These are phyloP conservation scores for Hormiphora californensis DNA, from an alignment of 37 sponge, comb jelly and placozoan genomes.

Conservation along the genomic window DNA sequence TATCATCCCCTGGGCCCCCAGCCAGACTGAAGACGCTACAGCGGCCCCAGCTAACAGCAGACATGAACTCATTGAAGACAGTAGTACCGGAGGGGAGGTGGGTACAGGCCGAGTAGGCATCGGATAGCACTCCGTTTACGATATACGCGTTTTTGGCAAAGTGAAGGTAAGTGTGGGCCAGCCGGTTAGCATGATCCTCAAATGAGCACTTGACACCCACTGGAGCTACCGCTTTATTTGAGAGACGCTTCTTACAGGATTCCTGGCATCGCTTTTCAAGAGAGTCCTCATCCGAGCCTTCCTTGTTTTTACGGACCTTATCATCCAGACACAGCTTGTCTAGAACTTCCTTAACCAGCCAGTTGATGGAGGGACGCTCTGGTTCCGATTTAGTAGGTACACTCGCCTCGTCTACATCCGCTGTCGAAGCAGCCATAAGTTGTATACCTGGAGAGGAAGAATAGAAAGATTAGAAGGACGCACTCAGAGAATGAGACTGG, in stretches of 20 bases:
- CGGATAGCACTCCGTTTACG: slow-evolving; percentile 36
- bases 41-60: slow-evolving; percentile 25
- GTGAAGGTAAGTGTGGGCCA: slow-evolving; percentile 39
- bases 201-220: slow-evolving; percentile 3
- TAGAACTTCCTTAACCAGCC: slow-evolving; percentile 47
- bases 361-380: slow-evolving; percentile 21
- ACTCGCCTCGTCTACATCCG: no score
- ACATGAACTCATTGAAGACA: slow-evolving; percentile 47
- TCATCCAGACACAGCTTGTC: slow-evolving; percentile 36
- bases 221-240: slow-evolving; percentile 10
- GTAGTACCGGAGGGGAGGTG: slow-evolving; percentile 20
- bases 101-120: slow-evolving; percentile 47
- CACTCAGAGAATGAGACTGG: no score
- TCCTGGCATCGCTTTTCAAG: slow-evolving; percentile 25
- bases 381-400: not conserved
- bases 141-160: slow-evolving; percentile 35
- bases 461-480: no score
- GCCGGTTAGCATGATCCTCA: slow-evolving; percentile 22
- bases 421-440: no score
- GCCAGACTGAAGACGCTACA: slow-evolving; percentile 28
- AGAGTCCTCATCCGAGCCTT: slow-evolving; percentile 34
- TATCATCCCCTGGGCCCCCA: slow-evolving; percentile 52
- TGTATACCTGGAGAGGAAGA: no score
- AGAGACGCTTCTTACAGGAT: slow-evolving; percentile 20
- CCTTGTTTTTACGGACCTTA: slow-evolving; percentile 38